These are phyloP conservation scores for Hylaea fasciaria DNA, from an alignment of 2,888 invertebrate species.

Conservation along the genomic window DNA sequence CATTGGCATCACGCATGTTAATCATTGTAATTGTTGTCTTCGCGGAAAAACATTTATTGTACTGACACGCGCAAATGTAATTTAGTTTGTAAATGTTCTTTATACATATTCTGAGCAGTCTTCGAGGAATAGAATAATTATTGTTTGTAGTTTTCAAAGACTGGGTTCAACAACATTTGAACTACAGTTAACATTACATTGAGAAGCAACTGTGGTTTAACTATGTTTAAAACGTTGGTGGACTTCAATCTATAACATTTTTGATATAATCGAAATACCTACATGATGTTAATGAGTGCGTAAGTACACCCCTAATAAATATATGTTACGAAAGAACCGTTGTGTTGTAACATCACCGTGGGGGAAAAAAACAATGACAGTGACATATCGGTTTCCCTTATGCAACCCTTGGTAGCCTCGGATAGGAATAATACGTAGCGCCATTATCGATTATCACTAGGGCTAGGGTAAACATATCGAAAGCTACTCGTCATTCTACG, in stretches of 20 bases:
- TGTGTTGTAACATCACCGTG: neutral
- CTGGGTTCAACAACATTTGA: too few relatives aligned
- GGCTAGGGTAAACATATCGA: neutral
- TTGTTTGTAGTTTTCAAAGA: neutral
- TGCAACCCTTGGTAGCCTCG: neutral
- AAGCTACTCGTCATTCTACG: too few relatives aligned
- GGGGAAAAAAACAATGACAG: constrained; percentile 16
- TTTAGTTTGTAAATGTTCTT: neutral
- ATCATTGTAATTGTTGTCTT: constrained; percentile 33
- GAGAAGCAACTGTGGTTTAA: too few relatives aligned
- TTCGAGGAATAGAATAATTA: neutral
- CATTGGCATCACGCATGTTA: constrained; percentile 35
- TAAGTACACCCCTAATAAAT: too few relatives aligned
- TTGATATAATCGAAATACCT: too few relatives aligned
- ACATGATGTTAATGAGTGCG: too few relatives aligned
- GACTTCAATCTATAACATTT: too few relatives aligned
- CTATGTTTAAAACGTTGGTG: too few relatives aligned
- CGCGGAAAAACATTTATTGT: constrained; percentile 33
- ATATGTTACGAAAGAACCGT: too few relatives aligned
- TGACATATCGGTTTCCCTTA: constrained; percentile 15
- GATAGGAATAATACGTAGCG: constrained; percentile 1
- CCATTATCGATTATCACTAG: constrained; percentile 7
- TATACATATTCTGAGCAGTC: too few relatives aligned
- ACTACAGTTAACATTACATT: neutral
- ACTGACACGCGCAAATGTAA: constrained; percentile 37